Conservation (phyloP, 2,888 invertebrate genomes). For the Chloromyia formosa region DNA sequence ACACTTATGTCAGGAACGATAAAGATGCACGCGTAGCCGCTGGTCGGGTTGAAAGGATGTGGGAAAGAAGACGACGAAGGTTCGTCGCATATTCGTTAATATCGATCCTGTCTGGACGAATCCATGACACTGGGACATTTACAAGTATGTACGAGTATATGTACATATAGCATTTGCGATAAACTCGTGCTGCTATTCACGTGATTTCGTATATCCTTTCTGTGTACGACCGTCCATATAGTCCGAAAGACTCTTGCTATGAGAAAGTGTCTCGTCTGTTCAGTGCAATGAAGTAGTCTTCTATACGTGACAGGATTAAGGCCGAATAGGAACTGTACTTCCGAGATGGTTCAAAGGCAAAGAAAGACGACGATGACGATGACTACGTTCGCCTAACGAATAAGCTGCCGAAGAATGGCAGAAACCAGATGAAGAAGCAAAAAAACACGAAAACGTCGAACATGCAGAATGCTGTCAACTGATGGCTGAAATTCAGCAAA, state of each 20-base stretch:
- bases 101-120: slow-evolving; percentile 53
- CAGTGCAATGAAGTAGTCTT: not conserved
- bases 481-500: not conserved
- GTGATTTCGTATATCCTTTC: slow-evolving; percentile 36
- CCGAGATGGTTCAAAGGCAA: not conserved
- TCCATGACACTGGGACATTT: slow-evolving; percentile 52
- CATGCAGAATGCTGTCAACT: not conserved
- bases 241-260: slow-evolving; percentile 29
- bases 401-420: not conserved
- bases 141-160: slow-evolving; percentile 13
- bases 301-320: not conserved
- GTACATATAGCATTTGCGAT: not conserved
- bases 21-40: slow-evolving; percentile 11
- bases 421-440: not conserved
- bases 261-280: slow-evolving; percentile 28
- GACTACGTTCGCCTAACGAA: not conserved
- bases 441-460: not conserved
- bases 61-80: not conserved
- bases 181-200: slow-evolving; percentile 32
- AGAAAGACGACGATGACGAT: slow-evolving; percentile 8
- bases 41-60: slow-evolving; percentile 1
- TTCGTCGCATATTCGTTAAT: slow-evolving; percentile 48
- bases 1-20: slow-evolving; percentile 5
- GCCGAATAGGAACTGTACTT: not conserved
- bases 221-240: not conserved